Evolutionary conservation across 2,888 invertebrate species (phyloP), one percentile per base, ranked within the genome.

Genomic region (Odontomyia ornata): DNA sequence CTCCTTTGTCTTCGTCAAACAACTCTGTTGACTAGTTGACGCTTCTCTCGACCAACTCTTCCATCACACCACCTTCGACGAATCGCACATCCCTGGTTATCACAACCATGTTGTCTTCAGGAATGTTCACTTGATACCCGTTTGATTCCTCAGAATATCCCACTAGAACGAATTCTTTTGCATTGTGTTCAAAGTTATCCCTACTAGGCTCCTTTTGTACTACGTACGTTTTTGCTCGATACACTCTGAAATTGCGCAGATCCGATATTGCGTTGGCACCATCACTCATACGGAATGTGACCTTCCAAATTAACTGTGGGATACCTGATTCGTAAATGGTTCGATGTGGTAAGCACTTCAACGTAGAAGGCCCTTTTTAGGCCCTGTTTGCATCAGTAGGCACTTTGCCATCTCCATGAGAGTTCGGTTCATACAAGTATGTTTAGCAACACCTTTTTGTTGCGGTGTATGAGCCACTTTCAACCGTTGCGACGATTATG

Each of bases 141-240:
- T 82, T 83, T 0, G 80, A 78, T 65, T 77, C 62, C 7, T 80
- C 77, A 18, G 79, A 77, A 56, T 83, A 82, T 25, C 82, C 83
- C 15, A 82, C 56, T 28, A 83, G 81, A 3, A 81, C 80, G n/a
- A n/a, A n/a, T n/a, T n/a, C n/a, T n/a, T 80, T 78, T 5, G 77
- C 67, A 69, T 80, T 76, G 1, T 80, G 64, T 7, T 82, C 80
- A 15, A 83, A 81, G 77, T 82, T 82, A 28, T 80, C 80, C 77
- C 76, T 79, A 2, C 62, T 46, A 1, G 80, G 80, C 23, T 77
- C 52, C 46, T 76, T 78, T 21, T 71, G 30, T 9, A 78, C 47
- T 9, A 77, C 69, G 64, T 62, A 77, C 18, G 72, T 46, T 25
- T 76, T 78, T 27, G 69, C n/a, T n/a, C n/a, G n/a, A n/a, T n/a